phyloP scores from a whole-genome alignment of 2,113 vertebrate genomes.

The Nansenia antarctica region DNA sequence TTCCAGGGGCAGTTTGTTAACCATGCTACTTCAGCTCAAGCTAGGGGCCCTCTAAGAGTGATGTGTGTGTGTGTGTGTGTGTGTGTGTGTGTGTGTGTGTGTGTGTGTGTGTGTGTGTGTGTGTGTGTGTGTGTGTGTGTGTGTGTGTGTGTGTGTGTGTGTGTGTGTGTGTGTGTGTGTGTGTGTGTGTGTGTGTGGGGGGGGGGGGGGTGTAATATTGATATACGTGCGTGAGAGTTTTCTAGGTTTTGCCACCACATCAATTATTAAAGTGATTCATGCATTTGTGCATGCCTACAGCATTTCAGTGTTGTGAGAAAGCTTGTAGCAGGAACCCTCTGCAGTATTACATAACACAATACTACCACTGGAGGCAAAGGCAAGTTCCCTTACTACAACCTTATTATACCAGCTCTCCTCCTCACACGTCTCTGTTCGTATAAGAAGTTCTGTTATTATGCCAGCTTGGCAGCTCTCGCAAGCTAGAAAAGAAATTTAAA shows the following conservation, averaged over 20 bases:
- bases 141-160: too few relatives aligned
- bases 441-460: background rate
- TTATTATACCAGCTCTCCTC: constrained; percentile 36
- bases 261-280: constrained; percentile 47
- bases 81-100: constrained; percentile 2
- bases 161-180: background rate
- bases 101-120: too few relatives aligned
- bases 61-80: background rate
- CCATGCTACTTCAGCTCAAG: constrained; percentile 14
- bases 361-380: constrained; percentile 46
- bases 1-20: constrained; percentile 47
- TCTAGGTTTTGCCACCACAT: constrained; percentile 36
- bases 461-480: background rate
- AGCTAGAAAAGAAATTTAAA: too few relatives aligned
- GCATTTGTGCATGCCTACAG: constrained; percentile 34
- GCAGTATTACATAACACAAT: constrained; percentile 76
- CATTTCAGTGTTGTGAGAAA: constrained; percentile 56
- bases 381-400: constrained; percentile 38
- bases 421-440: constrained; percentile 35
- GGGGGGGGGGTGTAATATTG: background rate
- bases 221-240: background rate
- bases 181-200: too few relatives aligned
- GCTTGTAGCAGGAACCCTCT: constrained; percentile 52
- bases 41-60: constrained; percentile 2
- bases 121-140: too few relatives aligned